phyloP scores from a whole-genome alignment of 92 coral and sea anemone genomes.

The Virgularia gustaviana region DNA sequence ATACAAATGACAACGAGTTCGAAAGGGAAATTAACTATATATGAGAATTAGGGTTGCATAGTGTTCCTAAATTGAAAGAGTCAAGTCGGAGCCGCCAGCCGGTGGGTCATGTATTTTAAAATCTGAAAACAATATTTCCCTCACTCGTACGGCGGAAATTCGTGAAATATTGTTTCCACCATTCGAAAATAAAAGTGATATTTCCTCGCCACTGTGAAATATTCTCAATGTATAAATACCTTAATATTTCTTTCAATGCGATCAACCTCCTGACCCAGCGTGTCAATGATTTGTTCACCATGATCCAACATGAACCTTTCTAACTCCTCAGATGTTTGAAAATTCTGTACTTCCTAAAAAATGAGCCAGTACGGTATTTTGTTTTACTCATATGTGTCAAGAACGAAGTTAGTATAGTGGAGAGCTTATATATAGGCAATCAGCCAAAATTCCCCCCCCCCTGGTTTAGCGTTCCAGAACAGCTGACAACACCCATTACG shows the following conservation, averaged over 20 bases:
- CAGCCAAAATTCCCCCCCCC: too few species aligned
- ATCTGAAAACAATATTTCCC: background rate
- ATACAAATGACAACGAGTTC: too few species aligned
- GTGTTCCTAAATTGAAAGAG: too few species aligned
- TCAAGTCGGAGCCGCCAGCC: background rate
- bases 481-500: too few species aligned
- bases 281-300: slow-evolving; percentile 95
- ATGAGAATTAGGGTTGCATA: too few species aligned
- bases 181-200: too few species aligned
- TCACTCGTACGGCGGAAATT: background rate
- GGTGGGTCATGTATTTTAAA: background rate
- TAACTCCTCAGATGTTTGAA: slow-evolving; percentile 79
- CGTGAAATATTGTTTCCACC: too few species aligned
- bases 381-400: background rate
- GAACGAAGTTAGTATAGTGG: background rate
- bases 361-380: background rate
- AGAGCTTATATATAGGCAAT: background rate
- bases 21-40: too few species aligned
- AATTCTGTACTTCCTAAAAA: slow-evolving; percentile 78
- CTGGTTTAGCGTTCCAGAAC: too few species aligned
- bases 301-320: slow-evolving; percentile 88
- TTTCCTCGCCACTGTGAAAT: too few species aligned
- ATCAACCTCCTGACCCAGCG: slow-evolving; percentile 95
- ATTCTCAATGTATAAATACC: too few species aligned
- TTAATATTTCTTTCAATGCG: slow-evolving; percentile 91